These are phyloP conservation scores for Phocides pigmalion DNA, from an alignment of 1,140 invertebrate genomes.

Conservation along the genomic window DNA sequence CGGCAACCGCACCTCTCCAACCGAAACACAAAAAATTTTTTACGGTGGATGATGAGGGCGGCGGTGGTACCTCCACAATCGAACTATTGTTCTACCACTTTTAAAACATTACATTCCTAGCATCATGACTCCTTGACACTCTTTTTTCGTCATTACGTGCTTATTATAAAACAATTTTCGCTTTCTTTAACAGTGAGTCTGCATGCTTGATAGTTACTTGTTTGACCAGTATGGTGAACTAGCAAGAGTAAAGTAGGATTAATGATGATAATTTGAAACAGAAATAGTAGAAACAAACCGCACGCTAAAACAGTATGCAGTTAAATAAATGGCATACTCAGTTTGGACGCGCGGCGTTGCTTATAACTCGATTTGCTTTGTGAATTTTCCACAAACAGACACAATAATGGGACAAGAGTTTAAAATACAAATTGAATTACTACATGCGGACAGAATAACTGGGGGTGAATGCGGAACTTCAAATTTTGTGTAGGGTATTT, in stretches of 20 bases:
- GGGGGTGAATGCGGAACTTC: constrained; percentile 43
- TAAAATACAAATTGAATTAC: constrained; percentile 63
- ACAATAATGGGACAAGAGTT: constrained; percentile 64
- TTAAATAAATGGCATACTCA: constrained; percentile 70
- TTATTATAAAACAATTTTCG: no score
- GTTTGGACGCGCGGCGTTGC: constrained; percentile 57
- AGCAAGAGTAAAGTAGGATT: background rate
- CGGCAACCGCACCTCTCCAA: no score
- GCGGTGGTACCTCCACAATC: no score
- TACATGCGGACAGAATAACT: constrained; percentile 21
- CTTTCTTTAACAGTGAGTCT: no score
- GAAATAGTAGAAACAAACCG: constrained; percentile 27
- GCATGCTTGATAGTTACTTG: no score
- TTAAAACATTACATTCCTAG: no score
- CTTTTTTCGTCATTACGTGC: no score
- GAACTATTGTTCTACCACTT: no score
- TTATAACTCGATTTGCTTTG: constrained; percentile 77
- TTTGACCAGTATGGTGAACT: no score
- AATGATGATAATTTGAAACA: background rate
- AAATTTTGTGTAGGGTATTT: constrained; percentile 10
- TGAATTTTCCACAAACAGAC: constrained; percentile 66
- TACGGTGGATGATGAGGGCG: no score
- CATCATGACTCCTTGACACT: no score
- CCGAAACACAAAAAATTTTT: no score
- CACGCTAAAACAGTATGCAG: constrained; percentile 63